Evolutionary conservation across 92 coral and sea anemone genomes (phyloP), one percentile per base, ranked within the genome.

Genomic region (Montipora capitata): DNA sequence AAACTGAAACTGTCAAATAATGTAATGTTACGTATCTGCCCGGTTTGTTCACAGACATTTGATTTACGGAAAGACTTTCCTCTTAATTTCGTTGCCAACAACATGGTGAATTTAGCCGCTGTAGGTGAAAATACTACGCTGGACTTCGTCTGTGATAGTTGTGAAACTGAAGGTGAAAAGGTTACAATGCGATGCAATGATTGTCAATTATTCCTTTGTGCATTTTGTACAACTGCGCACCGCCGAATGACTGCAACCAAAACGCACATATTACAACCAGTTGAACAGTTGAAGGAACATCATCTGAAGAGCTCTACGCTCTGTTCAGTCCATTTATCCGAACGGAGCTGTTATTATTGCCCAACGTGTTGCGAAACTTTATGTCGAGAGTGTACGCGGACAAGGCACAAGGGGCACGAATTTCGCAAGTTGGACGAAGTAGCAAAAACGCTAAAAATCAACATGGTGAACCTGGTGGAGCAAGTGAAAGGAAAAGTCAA

Each of bases 141-240:
- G 11, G 71, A 78, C 18, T 63, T 93, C 14, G 77, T 62, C n/a
- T 94, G 97, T 39, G 97, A 94, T 16, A 88, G 88, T 67, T 94
- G 97, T 56, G 97, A 94, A 49, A 72, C 95, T 0, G 81, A 72
- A 15, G 94, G 87, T 1, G 97, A 94, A 62, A 75, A 61, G 16
- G 92, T 89, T 1, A 82, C 87, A 15, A 94, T 78, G 86, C 93
- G 94, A 1, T 94, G 97, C 56, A 81, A 74, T 43, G 92, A 92
- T 40, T 94, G 97, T 12, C 81, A 64, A 20, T 76, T 92, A 4
- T 92, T 94, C 72, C 79, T 94, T 0, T 94, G 97, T 49, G 85
- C 69, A 45, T 94, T 94, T 83, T 94, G 97, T 73, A 90, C 97
- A 2, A 94, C 95, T 1, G 97, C 97, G 1, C 97, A 94, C 74